Conservation (phyloP, 2,797 vertebrate genomes). For the Hoplostethus mediterraneus region DNA sequence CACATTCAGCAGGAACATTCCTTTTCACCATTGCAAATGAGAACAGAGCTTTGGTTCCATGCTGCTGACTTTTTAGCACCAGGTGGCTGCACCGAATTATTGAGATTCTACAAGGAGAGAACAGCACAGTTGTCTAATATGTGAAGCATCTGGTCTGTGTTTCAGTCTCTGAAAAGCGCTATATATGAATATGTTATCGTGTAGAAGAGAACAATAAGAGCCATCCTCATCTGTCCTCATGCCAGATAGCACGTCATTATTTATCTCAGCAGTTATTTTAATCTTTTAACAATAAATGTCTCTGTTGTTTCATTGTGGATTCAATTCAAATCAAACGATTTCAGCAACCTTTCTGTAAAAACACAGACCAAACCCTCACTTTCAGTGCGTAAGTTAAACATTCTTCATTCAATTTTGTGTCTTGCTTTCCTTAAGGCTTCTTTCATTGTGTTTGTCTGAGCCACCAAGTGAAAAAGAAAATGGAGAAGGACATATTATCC, state of each 20-base stretch:
- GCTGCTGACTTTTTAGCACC: conserved; percentile 70
- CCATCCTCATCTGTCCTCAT: conserved; percentile 41
- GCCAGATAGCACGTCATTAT: conserved; percentile 52
- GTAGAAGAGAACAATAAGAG: conserved; percentile 22
- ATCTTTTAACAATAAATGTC: conserved; percentile 33
- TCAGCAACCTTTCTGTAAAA: conserved; percentile 12
- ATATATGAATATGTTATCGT: conserved; percentile 23
- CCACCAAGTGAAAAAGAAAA: conserved; percentile 34
- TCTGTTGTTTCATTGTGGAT: neutral
- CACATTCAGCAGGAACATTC: conserved; percentile 70
- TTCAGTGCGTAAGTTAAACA: conserved; percentile 20
- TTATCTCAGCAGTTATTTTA: conserved; percentile 32
- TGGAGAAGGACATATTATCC: conserved; percentile 59
- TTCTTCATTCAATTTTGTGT: conserved; percentile 30
- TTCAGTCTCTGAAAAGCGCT: conserved; percentile 23
- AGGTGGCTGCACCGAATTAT: conserved; percentile 70
- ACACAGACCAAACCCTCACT: neutral
- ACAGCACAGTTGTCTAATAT: conserved; percentile 56
- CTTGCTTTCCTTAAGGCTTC: conserved; percentile 19
- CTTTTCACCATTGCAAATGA: conserved; percentile 74
- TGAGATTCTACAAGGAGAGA: conserved; percentile 71
- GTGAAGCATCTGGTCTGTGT: conserved; percentile 62
- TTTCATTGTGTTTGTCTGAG: conserved; percentile 36
- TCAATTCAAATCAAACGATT: neutral
- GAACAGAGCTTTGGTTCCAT: conserved; percentile 57